Evolutionary conservation across 2,113 vertebrate species (phyloP).

Genomic region (Ceuthmochares aereus): DNA sequence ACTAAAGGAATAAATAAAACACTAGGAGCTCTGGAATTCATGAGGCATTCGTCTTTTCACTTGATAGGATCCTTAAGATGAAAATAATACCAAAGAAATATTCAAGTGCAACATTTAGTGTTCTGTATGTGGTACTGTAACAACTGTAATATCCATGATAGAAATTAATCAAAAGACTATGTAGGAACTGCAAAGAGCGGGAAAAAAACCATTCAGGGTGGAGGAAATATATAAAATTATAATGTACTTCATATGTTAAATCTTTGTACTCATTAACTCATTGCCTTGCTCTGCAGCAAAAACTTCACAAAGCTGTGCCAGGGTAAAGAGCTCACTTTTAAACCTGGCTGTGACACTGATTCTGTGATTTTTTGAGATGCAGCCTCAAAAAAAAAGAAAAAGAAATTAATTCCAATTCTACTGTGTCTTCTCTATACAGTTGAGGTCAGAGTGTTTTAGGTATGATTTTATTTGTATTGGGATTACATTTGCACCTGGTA

Average conservation of each 20-base stretch:
- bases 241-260: background rate
- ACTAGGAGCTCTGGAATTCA: background rate
- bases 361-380: no score
- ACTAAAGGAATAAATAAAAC: background rate
- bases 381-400: background rate
- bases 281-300: background rate
- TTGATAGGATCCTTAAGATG: background rate
- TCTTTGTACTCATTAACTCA: background rate
- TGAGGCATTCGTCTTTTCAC: background rate
- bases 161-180: background rate
- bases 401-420: background rate
- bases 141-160: background rate
- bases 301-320: background rate
- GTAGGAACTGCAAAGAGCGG: background rate
- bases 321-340: no score
- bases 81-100: background rate
- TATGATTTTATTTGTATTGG: background rate
- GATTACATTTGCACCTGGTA: background rate
- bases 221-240: background rate
- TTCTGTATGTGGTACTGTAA: background rate
- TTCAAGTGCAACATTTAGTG: background rate
- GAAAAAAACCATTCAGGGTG: background rate
- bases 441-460: background rate
- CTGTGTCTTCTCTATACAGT: rapidly evolving
- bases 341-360: no score